phyloP scores from a whole-genome alignment of 2,797 vertebrate species.

The Trachops cirrhosus region DNA sequence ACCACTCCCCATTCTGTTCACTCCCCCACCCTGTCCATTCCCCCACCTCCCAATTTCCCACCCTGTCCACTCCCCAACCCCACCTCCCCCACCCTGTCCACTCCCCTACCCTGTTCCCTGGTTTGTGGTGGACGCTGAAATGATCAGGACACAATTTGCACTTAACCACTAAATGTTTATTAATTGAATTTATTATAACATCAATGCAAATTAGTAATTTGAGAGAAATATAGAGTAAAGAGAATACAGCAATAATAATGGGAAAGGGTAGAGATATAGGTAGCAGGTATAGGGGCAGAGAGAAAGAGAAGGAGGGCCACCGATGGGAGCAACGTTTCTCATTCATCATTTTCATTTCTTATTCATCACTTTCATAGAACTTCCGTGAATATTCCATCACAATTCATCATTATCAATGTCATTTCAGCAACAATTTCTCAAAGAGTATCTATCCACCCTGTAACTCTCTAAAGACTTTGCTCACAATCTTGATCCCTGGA shows the following conservation, averaged over 20 bases:
- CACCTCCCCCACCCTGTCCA: not conserved
- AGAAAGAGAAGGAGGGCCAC: conserved; percentile 13
- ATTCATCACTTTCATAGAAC: conserved; percentile 19
- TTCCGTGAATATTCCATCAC: conserved; percentile 35
- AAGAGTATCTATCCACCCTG: not conserved
- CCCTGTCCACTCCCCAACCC: too few species aligned
- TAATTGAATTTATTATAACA: conserved; percentile 68
- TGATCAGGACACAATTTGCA: conserved; percentile 64
- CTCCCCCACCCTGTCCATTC: not conserved
- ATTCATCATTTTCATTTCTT: conserved; percentile 45
- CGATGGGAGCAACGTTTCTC: conserved; percentile 39
- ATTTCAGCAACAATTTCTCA: conserved; percentile 49
- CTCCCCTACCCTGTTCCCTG: not conserved
- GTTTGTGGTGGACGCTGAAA: conserved; percentile 8
- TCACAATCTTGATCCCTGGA: not conserved
- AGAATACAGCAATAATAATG: conserved; percentile 54
- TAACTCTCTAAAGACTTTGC: not conserved
- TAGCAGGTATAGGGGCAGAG: not conserved
- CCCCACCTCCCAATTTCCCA: not conserved
- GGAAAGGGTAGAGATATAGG: conserved; percentile 45
- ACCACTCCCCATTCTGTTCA: not conserved
- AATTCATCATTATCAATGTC: not conserved
- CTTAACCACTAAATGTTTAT: conserved; percentile 77
- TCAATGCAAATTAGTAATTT: conserved; percentile 55
- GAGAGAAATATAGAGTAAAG: conserved; percentile 63